Conservation (phyloP, 37 sponge, comb jelly and placozoan genomes). For the Eunapius fragilis region DNA sequence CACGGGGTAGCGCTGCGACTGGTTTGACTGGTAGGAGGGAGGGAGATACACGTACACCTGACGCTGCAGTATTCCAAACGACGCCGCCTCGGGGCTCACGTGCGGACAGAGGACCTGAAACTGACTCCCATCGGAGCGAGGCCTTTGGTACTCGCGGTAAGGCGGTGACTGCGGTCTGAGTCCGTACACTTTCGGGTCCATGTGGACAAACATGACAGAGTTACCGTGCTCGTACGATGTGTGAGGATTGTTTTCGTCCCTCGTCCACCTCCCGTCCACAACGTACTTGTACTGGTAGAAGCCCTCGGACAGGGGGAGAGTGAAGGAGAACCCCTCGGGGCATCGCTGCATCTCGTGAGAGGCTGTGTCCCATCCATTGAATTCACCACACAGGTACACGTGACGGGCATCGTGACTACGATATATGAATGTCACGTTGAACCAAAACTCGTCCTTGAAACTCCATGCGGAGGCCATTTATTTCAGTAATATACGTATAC, state of each 20-base stretch:
- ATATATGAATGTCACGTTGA: conserved; percentile 76
- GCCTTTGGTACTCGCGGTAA: conserved; percentile 62
- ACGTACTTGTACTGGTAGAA: conserved; percentile 89
- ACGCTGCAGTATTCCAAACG: conserved; percentile 66
- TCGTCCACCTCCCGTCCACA: conserved; percentile 55
- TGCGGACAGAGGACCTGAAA: conserved; percentile 58
- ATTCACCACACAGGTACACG: conserved; percentile 82
- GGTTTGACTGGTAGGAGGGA: conserved; percentile 46
- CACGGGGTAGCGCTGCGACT: conserved; percentile 56
- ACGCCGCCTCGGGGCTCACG: conserved; percentile 35
- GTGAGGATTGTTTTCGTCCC: conserved; percentile 78
- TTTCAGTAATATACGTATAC: no score
- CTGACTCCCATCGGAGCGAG: conserved; percentile 35
- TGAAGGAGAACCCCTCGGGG: conserved; percentile 63
- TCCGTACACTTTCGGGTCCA: conserved; percentile 80
- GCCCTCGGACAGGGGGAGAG: conserved; percentile 68
- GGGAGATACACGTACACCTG: conserved; percentile 87
- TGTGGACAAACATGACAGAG: conserved; percentile 93
- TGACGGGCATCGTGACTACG: neutral
- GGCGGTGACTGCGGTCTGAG: conserved; percentile 53
- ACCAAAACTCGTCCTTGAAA: conserved; percentile 82
- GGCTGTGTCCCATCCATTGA: conserved; percentile 72
- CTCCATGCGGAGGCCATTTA: conserved; percentile 16
- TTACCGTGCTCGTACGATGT: conserved; percentile 50
- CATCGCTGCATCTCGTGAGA: conserved; percentile 50